Evolutionary conservation across 2,888 invertebrate species (phyloP).

Genomic region (Dynastes tityus): DNA sequence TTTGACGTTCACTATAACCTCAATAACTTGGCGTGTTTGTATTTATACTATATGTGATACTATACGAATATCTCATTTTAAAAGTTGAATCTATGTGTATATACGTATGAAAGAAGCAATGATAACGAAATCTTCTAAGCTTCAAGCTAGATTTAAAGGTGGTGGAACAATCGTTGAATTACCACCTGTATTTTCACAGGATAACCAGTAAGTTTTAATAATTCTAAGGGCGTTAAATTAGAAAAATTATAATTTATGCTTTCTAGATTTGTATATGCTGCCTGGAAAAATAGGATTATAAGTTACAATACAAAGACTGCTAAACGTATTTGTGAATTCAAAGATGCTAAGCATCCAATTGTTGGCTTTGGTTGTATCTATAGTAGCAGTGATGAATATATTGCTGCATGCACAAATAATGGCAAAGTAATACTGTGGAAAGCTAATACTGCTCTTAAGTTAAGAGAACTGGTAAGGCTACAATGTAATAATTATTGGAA

Average conservation of each 20-base stretch:
- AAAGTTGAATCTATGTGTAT: background rate
- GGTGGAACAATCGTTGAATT: conserved; percentile 77
- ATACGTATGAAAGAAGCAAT: conserved; percentile 9
- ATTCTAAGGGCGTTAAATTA: background rate
- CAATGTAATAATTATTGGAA: background rate
- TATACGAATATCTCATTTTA: background rate
- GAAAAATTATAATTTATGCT: conserved; percentile 32
- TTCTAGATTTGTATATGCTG: conserved; percentile 76
- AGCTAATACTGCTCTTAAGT: conserved; percentile 71
- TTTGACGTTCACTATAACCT: conserved; percentile 31
- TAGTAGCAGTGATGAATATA: conserved; percentile 67
- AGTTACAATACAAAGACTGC: conserved; percentile 79
- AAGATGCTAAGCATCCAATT: conserved; percentile 72
- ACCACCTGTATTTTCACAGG: conserved; percentile 76
- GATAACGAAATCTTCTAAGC: conserved; percentile 46
- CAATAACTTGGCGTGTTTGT: background rate
- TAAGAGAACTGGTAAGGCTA: conserved; percentile 69
- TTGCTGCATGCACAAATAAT: conserved; percentile 73
- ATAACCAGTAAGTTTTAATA: conserved; percentile 75
- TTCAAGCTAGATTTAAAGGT: conserved; percentile 68
- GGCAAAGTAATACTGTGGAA: conserved; percentile 76
- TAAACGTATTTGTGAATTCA: conserved; percentile 75
- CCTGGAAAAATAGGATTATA: conserved; percentile 75
- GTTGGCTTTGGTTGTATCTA: conserved; percentile 72
- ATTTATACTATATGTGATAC: background rate